Evolutionary conservation across 2,888 invertebrate species (phyloP), one percentile per base, ranked within the genome.

Genomic region (Syrphus vitripennis): DNA sequence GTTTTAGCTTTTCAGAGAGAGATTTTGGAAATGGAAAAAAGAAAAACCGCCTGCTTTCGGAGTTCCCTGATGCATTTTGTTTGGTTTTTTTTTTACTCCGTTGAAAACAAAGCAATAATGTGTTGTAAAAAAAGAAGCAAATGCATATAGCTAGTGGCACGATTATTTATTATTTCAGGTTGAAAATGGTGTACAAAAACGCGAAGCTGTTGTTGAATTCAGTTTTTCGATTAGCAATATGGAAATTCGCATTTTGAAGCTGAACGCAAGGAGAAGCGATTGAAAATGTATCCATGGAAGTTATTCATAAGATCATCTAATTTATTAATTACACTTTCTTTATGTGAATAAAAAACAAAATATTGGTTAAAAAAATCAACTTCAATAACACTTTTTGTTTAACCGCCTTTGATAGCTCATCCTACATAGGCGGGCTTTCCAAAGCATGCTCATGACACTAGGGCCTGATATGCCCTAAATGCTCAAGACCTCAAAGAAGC

Each of bases 221-320:
- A 7, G 6, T 10, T 74, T 74, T 79, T 80, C 83, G 70, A 83
- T 79, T 79, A 79, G 63, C 48, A 34, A 53, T 59, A 72, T 77
- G 77, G 40, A 77, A 77, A 83, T 77, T 59, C 57, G 16, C 59
- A 55, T 7, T 10, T 50, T 53, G 16, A 53, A 29, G 1, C 1
- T 1, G 21, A 24, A 26, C n/a, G 24, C 4, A 48, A 34, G 6
- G 16, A 57, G 45, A 69, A 5, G 37, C 9, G 1, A 37, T 37
- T 34, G 2, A 21, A 59, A 59, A 31, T 10, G 14, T n/a, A n/a
- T n/a, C n/a, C n/a, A n/a, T n/a, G n/a, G n/a, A n/a, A n/a, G n/a
- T n/a, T n/a, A n/a, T n/a, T n/a, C n/a, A n/a, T n/a, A n/a, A n/a
- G n/a, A n/a, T n/a, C n/a, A n/a, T n/a, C n/a, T n/a, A n/a, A n/a